Percentiles rank a stretch among this genome's conserved stretches.
Conservation (phyloP, 2,113 vertebrate species). For the Climacteris rufus region DNA sequence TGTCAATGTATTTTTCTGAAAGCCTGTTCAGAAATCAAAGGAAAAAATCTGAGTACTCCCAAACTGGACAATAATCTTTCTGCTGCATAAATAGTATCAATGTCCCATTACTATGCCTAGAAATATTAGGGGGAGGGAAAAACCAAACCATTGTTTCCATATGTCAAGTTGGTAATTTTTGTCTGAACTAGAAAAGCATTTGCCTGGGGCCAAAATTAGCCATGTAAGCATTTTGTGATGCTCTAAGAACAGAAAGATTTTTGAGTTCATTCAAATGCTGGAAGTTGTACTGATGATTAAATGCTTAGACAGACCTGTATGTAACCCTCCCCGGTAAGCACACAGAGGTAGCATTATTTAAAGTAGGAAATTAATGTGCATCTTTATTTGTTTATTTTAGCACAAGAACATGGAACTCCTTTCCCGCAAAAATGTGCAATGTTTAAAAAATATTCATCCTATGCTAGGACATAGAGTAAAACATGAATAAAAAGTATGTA, state of each 20-base stretch:
- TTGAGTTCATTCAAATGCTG: background rate
- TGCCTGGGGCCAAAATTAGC: background rate
- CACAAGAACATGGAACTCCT: background rate
- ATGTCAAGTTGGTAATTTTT: rapidly evolving
- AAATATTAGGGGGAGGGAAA: background rate
- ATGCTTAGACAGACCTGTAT: background rate
- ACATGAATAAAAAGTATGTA: background rate
- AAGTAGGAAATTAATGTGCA: background rate
- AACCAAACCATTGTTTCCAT: background rate
- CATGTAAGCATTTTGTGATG: background rate
- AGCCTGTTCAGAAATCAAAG: background rate
- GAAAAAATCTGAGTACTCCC: background rate
- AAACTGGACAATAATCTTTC: background rate
- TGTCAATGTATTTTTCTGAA: background rate
- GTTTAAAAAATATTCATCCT: background rate
- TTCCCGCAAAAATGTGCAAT: background rate
- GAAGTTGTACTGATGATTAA: background rate
- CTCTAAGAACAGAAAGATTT: background rate
- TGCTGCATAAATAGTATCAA: background rate
- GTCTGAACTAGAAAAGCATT: background rate
- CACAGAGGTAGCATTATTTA: background rate
- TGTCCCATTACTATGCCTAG: background rate
- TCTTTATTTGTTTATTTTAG: background rate
- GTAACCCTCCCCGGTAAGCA: background rate
- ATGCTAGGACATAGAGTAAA: background rate